These are phyloP conservation scores for Eucera pruinosa DNA, from an alignment of 2,888 invertebrate species.

Conservation along the genomic window DNA sequence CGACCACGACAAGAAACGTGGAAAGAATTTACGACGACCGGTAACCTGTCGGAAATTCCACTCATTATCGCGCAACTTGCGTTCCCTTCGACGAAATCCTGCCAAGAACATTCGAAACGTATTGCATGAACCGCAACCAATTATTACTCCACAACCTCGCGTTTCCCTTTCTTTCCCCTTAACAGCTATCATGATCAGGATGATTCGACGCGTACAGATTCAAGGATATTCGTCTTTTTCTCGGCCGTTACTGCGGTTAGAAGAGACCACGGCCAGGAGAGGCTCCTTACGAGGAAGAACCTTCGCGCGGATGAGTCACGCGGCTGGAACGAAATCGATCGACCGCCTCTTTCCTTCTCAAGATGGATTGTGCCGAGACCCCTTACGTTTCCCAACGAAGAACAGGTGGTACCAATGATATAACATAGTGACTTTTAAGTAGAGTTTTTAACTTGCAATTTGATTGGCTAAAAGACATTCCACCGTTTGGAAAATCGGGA, in stretches of 20 bases:
- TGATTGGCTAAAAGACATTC: neutral
- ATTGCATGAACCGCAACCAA: no score
- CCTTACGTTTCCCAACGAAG: neutral
- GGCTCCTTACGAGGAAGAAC: conserved; percentile 56
- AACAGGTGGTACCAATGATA: conserved; percentile 22
- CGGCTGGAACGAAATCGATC: conserved; percentile 58
- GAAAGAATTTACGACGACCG: conserved; percentile 1
- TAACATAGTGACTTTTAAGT: neutral
- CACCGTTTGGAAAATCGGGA: neutral
- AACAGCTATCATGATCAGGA: neutral
- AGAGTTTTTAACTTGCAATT: conserved; percentile 15
- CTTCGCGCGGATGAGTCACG: conserved; percentile 61
- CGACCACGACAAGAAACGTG: neutral
- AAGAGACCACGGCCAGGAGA: conserved; percentile 54
- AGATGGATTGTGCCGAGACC: conserved; percentile 20
- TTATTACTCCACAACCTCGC: conserved; percentile 26
- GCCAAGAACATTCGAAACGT: conserved; percentile 6
- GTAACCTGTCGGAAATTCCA: conserved; percentile 13
- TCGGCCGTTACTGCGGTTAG: conserved; percentile 46
- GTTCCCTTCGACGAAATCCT: conserved; percentile 12
- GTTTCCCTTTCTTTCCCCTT: conserved; percentile 25
- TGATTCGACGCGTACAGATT: neutral
- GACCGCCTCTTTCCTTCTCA: conserved; percentile 28
- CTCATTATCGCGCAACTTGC: conserved; percentile 5
- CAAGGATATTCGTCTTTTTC: conserved; percentile 27